These are phyloP conservation scores for Heliconius sara DNA, from an alignment of 2,888 invertebrate species.

Conservation along the genomic window DNA sequence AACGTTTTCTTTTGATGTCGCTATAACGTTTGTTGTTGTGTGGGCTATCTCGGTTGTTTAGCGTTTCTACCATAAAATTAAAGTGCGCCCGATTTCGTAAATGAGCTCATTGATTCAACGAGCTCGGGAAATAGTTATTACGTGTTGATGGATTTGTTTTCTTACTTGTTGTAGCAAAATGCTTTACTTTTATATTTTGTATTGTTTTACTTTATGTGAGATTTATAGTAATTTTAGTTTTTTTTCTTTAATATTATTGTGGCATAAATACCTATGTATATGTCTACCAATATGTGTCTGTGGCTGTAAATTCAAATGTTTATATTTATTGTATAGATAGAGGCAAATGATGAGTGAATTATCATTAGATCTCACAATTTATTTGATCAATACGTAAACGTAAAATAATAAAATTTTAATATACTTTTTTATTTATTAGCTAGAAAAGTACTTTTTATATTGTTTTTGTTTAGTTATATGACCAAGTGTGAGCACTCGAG, in stretches of 20 bases:
- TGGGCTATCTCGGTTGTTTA: constrained; percentile 34
- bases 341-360: too few relatives aligned
- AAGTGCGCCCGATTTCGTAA: constrained; percentile 42
- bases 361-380: too few relatives aligned
- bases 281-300: too few relatives aligned
- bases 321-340: too few relatives aligned
- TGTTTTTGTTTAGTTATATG: constrained; percentile 3
- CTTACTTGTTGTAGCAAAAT: not conserved
- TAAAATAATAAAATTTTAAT: not conserved
- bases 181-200: not conserved
- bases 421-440: not conserved
- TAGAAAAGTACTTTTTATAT: not conserved
- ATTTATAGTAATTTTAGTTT: not conserved
- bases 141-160: not conserved
- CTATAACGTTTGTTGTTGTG: constrained; percentile 35
- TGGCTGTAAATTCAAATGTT: too few relatives aligned
- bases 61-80: constrained; percentile 38
- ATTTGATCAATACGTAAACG: too few relatives aligned
- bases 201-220: not conserved
- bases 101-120: constrained; percentile 41
- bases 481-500: not conserved
- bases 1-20: constrained; percentile 42
- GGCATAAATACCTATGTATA: too few relatives aligned
- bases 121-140: constrained; percentile 36
- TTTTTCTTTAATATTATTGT: too few relatives aligned